A percentile compares a stretch with the other conserved stretches of the same genome.
Conservation (phyloP, 2,113 vertebrate genomes). For the Notarius quadriscutis region DNA sequence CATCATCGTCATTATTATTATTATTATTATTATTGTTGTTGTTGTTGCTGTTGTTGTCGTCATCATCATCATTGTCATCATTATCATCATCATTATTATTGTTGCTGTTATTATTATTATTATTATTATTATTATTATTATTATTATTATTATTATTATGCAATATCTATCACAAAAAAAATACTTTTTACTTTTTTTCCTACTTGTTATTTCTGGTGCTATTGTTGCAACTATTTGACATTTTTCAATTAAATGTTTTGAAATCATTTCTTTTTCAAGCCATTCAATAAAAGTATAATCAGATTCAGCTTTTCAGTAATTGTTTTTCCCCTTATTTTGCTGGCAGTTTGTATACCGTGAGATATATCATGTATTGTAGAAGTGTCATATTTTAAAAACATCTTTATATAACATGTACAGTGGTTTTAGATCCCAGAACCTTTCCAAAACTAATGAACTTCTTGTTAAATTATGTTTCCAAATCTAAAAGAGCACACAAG, state of each 20-base stretch:
- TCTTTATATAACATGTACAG: neutral
- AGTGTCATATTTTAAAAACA: neutral
- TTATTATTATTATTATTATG: neutral
- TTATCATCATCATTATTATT: neutral
- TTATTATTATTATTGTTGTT: too few species aligned
- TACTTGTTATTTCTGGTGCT: neutral
- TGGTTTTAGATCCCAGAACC: neutral
- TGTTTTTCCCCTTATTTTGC: neutral
- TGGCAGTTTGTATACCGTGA: too few species aligned
- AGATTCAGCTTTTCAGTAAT: neutral
- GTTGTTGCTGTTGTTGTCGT: too few species aligned
- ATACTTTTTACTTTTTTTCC: neutral
- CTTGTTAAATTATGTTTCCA: neutral
- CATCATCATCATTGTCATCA: neutral
- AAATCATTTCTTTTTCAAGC: neutral
- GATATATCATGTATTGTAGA: neutral
- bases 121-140: neutral
- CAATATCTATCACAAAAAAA: neutral
- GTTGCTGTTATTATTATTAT: neutral
- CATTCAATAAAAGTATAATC: neutral
- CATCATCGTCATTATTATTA: too few species aligned
- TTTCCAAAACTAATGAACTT: neutral
- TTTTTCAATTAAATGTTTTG: neutral
- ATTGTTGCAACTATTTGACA: neutral
- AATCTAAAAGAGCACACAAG: neutral